Percentiles rank a stretch among this genome's conserved stretches.
Conservation (phyloP, 2,113 vertebrate species). For the Acrocephalus arundinaceus region DNA sequence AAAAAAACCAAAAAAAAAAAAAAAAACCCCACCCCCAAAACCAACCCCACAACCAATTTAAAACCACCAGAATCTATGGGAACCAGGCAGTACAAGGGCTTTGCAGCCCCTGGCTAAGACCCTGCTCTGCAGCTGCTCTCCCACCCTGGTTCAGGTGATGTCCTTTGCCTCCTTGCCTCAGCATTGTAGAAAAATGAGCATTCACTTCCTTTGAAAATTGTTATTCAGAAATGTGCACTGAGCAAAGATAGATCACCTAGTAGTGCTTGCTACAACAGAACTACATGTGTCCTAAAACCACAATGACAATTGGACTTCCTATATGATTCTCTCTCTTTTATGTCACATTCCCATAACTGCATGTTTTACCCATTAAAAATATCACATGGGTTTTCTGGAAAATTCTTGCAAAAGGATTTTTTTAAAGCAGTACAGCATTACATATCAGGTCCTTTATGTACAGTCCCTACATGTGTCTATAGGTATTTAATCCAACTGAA, state of each 20-base stretch:
- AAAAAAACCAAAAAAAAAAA: background rate
- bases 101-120: background rate
- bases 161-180: background rate
- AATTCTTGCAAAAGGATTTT: background rate
- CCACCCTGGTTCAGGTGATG: background rate
- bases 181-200: background rate
- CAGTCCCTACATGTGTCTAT: rapidly evolving
- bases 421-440: background rate
- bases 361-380: background rate
- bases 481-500: background rate
- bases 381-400: background rate
- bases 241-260: background rate
- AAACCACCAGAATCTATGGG: background rate
- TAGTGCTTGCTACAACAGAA: background rate
- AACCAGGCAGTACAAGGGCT: background rate
- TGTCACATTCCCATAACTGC: background rate
- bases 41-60: background rate
- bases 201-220: background rate
- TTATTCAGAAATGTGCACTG: background rate
- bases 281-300: background rate
- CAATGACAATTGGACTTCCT: background rate
- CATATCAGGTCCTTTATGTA: background rate
- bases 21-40: no score
- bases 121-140: background rate
- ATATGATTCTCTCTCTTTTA: background rate